Evolutionary conservation across 2,113 vertebrate genomes (phyloP).

Genomic region (Hemiprocne comata): DNA sequence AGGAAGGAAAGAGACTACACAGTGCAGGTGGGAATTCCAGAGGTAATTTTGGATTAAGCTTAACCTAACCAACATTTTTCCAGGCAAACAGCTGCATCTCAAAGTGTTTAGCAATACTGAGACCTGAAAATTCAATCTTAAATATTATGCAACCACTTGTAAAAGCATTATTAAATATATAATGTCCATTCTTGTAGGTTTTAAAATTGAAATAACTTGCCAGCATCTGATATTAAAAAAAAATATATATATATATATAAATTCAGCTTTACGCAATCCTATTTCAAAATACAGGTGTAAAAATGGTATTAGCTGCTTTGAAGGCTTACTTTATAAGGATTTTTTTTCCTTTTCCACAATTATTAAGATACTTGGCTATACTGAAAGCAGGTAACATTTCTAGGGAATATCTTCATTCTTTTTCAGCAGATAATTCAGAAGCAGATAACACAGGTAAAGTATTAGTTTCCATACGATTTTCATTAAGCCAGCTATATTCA

Average conservation of each 20-base stretch:
- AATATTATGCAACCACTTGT: neutral
- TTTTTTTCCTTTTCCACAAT: neutral
- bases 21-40: neutral
- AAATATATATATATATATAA: neutral
- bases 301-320: neutral
- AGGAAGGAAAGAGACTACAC: neutral
- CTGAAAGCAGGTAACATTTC: neutral
- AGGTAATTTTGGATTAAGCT: neutral
- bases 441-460: neutral
- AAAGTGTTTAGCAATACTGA: neutral
- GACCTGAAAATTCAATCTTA: neutral
- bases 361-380: constrained; percentile 15
- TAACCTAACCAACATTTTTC: neutral
- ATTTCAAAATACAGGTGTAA: constrained; percentile 14
- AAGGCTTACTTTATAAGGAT: neutral
- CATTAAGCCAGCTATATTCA: neutral
- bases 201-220: neutral
- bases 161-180: neutral
- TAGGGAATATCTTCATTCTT: neutral
- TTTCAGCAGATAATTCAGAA: constrained; percentile 48
- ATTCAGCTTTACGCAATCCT: neutral
- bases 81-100: neutral
- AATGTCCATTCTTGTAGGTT: neutral
- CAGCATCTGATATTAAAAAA: neutral
- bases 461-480: constrained; percentile 36